Conservation (phyloP, 2,113 vertebrate genomes). For the Solea senegalensis region DNA sequence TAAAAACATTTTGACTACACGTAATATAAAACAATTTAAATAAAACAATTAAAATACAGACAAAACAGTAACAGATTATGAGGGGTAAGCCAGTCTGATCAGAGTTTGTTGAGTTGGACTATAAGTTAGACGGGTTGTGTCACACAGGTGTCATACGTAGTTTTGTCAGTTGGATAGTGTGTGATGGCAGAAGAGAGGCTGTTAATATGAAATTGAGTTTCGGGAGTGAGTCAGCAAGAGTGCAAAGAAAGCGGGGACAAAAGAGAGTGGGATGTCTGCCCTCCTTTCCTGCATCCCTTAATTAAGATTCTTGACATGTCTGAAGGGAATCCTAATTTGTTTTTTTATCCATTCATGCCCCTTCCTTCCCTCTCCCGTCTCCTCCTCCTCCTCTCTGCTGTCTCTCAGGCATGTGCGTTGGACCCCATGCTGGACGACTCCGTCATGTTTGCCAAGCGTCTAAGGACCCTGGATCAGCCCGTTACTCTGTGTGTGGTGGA, state of each 20-base stretch:
- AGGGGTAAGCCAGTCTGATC: no score
- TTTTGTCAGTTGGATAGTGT: slow-evolving; percentile 3
- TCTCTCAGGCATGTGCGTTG: slow-evolving; percentile 86
- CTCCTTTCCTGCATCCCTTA: slow-evolving; percentile 54
- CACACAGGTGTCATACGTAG: background rate
- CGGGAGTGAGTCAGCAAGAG: slow-evolving; percentile 51
- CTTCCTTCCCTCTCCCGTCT: background rate
- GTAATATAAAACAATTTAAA: no score
- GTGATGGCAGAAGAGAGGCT: slow-evolving; percentile 3
- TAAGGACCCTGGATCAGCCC: slow-evolving; percentile 80
- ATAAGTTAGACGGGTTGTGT: no score
- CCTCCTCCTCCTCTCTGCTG: background rate
- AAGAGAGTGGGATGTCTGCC: slow-evolving; percentile 33
- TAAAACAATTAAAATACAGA: no score
- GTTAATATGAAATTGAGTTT: slow-evolving; percentile 38
- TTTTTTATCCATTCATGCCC: slow-evolving; percentile 32
- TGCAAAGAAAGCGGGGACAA: slow-evolving; percentile 47
- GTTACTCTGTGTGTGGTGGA: slow-evolving; percentile 89
- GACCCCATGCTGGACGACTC: slow-evolving; percentile 95
- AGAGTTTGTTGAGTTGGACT: no score
- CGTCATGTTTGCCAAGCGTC: slow-evolving; percentile 90
- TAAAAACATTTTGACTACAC: no score
- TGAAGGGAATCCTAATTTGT: slow-evolving; percentile 53
- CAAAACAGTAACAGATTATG: no score
- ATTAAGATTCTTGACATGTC: slow-evolving; percentile 68